A percentile compares a stretch with the other conserved stretches of the same genome.
These are phyloP conservation scores for Euura saliciscinereae DNA, from an alignment of 1,140 invertebrate genomes.

Conservation along the genomic window DNA sequence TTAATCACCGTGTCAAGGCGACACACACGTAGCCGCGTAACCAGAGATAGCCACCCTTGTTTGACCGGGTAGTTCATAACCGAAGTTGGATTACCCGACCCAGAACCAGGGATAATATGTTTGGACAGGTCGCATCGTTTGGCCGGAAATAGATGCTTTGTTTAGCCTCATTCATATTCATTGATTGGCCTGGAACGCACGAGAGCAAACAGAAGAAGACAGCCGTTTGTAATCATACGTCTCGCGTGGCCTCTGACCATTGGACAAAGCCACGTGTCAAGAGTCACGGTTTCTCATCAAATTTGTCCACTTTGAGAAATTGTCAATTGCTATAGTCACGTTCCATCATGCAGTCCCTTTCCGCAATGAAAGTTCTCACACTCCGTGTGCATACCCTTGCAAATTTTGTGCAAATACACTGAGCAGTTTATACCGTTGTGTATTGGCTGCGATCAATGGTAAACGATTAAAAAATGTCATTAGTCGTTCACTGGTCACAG, in stretches of 20 bases:
- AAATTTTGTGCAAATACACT: not conserved
- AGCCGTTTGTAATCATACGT: not conserved
- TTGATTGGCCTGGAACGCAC: not conserved
- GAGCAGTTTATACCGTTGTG: not conserved
- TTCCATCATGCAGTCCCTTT: too few relatives aligned
- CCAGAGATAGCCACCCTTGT: not conserved
- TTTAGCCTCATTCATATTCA: conserved; percentile 7
- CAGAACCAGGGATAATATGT: not conserved
- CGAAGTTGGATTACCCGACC: not conserved
- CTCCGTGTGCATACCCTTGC: not conserved
- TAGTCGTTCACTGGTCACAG: conserved; percentile 1
- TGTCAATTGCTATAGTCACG: too few relatives aligned
- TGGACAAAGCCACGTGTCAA: too few relatives aligned
- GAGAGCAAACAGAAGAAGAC: not conserved
- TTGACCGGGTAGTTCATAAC: not conserved
- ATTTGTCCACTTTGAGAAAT: too few relatives aligned
- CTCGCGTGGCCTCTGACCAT: too few relatives aligned
- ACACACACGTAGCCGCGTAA: too few relatives aligned
- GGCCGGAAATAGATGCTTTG: not conserved
- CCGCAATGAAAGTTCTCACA: too few relatives aligned
- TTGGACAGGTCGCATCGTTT: not conserved
- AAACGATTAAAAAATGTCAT: not conserved
- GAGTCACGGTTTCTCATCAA: too few relatives aligned
- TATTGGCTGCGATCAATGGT: not conserved
- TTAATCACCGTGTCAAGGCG: too few relatives aligned